phyloP scores from a whole-genome alignment of 1,140 invertebrate species.

The Archegozetes longisetosus region DNA sequence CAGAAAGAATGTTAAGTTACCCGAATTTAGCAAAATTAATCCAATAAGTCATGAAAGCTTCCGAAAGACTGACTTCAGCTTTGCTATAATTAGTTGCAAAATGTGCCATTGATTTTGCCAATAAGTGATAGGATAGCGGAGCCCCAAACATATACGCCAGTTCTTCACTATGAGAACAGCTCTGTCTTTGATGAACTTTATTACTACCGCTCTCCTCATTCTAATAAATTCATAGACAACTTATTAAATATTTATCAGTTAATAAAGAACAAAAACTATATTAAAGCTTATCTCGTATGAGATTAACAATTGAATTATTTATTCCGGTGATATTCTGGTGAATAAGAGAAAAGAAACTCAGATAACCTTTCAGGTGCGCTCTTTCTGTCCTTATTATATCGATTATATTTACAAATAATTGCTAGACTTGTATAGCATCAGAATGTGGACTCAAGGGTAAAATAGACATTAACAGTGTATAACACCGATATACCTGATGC shows the following conservation, averaged over 20 bases:
- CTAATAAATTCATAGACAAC: conserved; percentile 56
- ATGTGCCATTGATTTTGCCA: conserved; percentile 32
- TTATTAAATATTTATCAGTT: conserved; percentile 71
- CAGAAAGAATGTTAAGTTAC: conserved; percentile 28
- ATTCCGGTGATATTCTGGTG: too few relatives aligned
- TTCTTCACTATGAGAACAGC: conserved; percentile 32
- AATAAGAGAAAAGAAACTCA: too few relatives aligned
- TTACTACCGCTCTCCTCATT: conserved; percentile 44
- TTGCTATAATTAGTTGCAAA: conserved; percentile 54
- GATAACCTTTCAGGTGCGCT: too few relatives aligned
- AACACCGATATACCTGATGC: conserved; percentile 72
- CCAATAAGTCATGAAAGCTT: conserved; percentile 47
- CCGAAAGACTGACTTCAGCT: conserved; percentile 54
- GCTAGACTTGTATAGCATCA: too few relatives aligned
- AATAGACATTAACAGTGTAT: too few relatives aligned
- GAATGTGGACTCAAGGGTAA: too few relatives aligned
- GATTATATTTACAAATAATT: too few relatives aligned
- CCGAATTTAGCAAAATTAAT: conserved; percentile 37
- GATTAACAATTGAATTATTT: too few relatives aligned
- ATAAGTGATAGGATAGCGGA: conserved; percentile 51
- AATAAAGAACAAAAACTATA: too few relatives aligned
- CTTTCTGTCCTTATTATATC: too few relatives aligned
- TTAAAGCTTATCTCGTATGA: too few relatives aligned
- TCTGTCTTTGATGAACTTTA: conserved; percentile 37
- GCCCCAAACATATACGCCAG: conserved; percentile 44